Conservation (phyloP, 64 coral and sea anemone genomes). For the Montipora sp. region DNA sequence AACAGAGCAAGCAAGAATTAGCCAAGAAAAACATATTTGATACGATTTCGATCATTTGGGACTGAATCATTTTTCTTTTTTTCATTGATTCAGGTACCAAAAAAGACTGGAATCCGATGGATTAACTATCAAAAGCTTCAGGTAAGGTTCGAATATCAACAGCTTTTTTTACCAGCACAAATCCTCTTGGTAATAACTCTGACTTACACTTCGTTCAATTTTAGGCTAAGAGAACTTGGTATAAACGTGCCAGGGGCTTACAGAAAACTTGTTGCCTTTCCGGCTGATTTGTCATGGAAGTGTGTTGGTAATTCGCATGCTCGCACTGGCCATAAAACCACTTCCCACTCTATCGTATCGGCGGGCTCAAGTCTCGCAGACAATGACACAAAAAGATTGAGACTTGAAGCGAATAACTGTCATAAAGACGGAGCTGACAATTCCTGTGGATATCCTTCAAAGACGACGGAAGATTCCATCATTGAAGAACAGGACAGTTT, state of each 20-base stretch:
- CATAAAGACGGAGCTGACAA: not conserved
- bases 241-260: slow-evolving; percentile 83
- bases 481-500: not conserved
- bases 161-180: not conserved
- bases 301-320: slow-evolving; percentile 3
- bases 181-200: not conserved
- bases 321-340: not conserved
- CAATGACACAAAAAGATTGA: not conserved
- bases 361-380: not conserved
- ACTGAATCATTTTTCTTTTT: not conserved
- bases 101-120: slow-evolving; percentile 43
- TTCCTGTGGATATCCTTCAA: not conserved
- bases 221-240: slow-evolving; percentile 34
- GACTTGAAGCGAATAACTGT: not conserved
- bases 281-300: slow-evolving; percentile 45
- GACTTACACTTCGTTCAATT: not conserved
- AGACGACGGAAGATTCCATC: not conserved
- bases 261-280: slow-evolving; percentile 79
- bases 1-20: too few species aligned
- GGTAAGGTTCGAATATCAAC: not conserved
- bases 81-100: slow-evolving; percentile 25
- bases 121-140: slow-evolving; percentile 42
- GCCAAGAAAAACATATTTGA: not conserved
- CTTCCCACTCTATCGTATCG: not conserved
- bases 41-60: not conserved